Percentiles rank a stretch among this genome's conserved stretches.
phyloP scores from a whole-genome alignment of 64 coral and sea anemone genomes.

The Orbicella faveolata region DNA sequence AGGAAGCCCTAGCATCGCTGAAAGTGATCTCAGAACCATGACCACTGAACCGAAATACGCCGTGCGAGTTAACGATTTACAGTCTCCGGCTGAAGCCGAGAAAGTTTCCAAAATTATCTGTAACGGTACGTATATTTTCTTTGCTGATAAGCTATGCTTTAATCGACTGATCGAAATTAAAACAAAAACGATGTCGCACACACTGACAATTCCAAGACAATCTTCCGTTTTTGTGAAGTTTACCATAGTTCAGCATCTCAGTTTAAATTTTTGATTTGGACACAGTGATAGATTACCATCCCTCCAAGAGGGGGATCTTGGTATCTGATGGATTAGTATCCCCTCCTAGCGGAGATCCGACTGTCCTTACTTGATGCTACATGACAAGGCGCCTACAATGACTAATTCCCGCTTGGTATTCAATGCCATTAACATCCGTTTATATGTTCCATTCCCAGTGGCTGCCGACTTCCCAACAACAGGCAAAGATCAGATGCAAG shows the following conservation, averaged over 20 bases:
- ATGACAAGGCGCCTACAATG: too few relatives aligned
- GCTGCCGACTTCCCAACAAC: slow-evolving; percentile 21
- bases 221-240: too few relatives aligned
- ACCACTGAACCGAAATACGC: slow-evolving; percentile 80
- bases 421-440: neutral
- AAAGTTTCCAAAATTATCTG: slow-evolving; percentile 93
- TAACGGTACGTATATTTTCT: slow-evolving; percentile 43
- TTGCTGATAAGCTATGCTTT: neutral
- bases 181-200: too few relatives aligned
- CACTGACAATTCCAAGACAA: too few relatives aligned
- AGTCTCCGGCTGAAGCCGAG: slow-evolving; percentile 56
- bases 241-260: too few relatives aligned
- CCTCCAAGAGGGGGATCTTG: too few relatives aligned
- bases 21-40: slow-evolving; percentile 75
- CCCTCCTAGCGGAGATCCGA: too few relatives aligned
- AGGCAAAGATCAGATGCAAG: neutral
- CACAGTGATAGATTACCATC: too few relatives aligned
- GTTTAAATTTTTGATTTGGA: too few relatives aligned
- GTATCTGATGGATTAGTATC: too few relatives aligned
- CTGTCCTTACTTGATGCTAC: neutral
- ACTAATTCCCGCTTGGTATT: neutral
- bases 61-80: slow-evolving; percentile 73
- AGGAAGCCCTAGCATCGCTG: slow-evolving; percentile 56
- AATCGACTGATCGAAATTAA: neutral
- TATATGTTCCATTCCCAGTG: neutral